Percentiles rank a stretch among this genome's conserved stretches.
Evolutionary conservation across 2,797 vertebrate genomes (phyloP).

Genomic region (Channa striata): DNA sequence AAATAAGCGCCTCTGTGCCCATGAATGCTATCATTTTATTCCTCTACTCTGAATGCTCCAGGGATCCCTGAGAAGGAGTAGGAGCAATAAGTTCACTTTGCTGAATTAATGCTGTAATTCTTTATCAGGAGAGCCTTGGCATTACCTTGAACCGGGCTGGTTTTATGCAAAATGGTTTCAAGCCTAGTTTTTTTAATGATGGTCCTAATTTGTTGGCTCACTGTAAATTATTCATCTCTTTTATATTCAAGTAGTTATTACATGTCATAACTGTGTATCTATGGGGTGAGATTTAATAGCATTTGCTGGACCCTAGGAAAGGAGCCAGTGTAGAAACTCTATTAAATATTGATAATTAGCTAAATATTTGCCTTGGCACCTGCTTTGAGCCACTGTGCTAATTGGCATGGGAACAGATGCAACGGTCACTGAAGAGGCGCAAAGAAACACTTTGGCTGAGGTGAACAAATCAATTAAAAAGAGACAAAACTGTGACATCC

Average conservation of each 20-base stretch:
- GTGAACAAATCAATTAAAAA: slow-evolving; percentile 66
- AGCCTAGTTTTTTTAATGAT: slow-evolving; percentile 98
- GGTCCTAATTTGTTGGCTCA: slow-evolving; percentile 99
- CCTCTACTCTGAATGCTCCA: slow-evolving; percentile 95
- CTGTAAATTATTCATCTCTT: slow-evolving; percentile 99
- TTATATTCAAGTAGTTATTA: slow-evolving; percentile 99
- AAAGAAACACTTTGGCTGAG: slow-evolving; percentile 49
- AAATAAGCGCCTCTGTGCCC: slow-evolving; percentile 92
- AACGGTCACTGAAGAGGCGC: slow-evolving; percentile 70
- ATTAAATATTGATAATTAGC: slow-evolving; percentile 99
- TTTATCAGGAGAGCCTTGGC: slow-evolving; percentile 91
- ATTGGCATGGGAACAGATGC: slow-evolving; percentile 85
- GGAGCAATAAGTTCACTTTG: slow-evolving; percentile 99
- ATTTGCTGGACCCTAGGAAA: slow-evolving; percentile 98
- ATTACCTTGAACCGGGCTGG: slow-evolving; percentile 96
- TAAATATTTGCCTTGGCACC: slow-evolving; percentile 98
- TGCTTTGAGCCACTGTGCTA: slow-evolving; percentile 89
- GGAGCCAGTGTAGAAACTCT: slow-evolving; percentile 89
- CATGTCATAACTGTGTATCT: slow-evolving; percentile 99
- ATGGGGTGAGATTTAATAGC: slow-evolving; percentile 99
- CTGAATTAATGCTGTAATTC: slow-evolving; percentile 99
- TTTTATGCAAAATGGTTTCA: slow-evolving; percentile 99
- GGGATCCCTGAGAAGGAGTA: slow-evolving; percentile 95
- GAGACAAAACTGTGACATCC: slow-evolving; percentile 26
- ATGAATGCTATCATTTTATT: slow-evolving; percentile 95